These are phyloP conservation scores for Lepidonotus clava DNA, from an alignment of 2,888 invertebrate species.

Conservation along the genomic window DNA sequence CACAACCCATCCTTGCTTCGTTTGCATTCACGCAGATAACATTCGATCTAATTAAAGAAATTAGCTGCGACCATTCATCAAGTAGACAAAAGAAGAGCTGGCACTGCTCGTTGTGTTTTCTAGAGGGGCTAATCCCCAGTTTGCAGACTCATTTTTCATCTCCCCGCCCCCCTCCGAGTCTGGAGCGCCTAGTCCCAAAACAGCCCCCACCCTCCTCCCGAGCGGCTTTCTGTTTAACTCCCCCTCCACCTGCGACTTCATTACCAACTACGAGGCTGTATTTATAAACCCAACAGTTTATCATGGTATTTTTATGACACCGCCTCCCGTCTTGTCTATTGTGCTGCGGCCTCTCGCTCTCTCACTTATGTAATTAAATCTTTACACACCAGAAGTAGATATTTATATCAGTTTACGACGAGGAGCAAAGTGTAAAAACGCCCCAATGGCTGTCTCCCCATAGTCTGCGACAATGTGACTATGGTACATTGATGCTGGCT, in stretches of 20 bases:
- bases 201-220: not conserved
- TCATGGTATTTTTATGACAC: too few relatives aligned
- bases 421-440: not conserved
- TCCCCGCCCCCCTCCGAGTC: not conserved
- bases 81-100: not conserved
- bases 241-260: not conserved
- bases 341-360: too few relatives aligned
- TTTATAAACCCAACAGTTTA: too few relatives aligned
- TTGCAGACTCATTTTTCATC: not conserved
- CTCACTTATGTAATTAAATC: not conserved
- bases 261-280: too few relatives aligned
- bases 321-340: too few relatives aligned
- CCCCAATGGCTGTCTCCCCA: not conserved
- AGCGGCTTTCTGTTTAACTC: not conserved
- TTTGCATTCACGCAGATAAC: not conserved
- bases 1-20: not conserved
- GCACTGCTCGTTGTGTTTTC: not conserved
- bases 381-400: not conserved
- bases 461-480: not conserved
- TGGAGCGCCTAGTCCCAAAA: not conserved
- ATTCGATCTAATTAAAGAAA: conserved; percentile 44
- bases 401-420: not conserved
- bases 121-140: conserved; percentile 1
- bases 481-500: not conserved
- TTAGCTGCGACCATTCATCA: conserved; percentile 28